Evolutionary conservation across 1,140 invertebrate genomes (phyloP), one percentile per base, ranked within the genome.

Genomic region (Drosophila miranda): DNA sequence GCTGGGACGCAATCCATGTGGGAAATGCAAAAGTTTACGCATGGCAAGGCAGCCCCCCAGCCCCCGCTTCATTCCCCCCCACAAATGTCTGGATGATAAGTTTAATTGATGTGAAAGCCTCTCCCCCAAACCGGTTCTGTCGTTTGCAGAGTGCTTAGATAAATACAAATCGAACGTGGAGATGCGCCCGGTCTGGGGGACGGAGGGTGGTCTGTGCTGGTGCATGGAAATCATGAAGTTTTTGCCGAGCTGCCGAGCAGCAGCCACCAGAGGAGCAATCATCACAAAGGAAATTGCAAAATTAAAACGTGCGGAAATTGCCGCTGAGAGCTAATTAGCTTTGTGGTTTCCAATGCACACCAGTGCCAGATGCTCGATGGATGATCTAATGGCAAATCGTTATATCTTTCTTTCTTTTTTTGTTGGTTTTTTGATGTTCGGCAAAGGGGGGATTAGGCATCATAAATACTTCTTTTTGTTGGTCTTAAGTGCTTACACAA

Each of bases 251-350:
- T 66, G 52, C 53, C 68, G 16, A 46, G 11, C 34, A n/a, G 16
- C n/a, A 26, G 28, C 3, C 30, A 43, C 21, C 59, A 53, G 8
- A 30, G 23, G 28, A 42, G 57, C 53, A 64, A 72, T 72, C 76
- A 58, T 72, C 76, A 58, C 73, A 74, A 81, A 81, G 69, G 73
- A 71, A 87, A 76, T 84, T 75, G 67, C 50, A 59, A 81, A 87
- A 82, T 75, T 78, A 78, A 87, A 78, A 76, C 78, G 83, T 78
- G 82, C 78, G 82, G 82, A 87, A 87, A 82, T 69, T 78, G 74
- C 45, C 78, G 51, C 58, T 56, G 44, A 81, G 64, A 59, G 72
- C 78, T 87, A 87, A 87, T 87, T 87, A 87, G 82, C 75, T 88
- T 78, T 87, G 82, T 62, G 82, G 61, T 53, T 63, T 53, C 44